Evolutionary conservation across 2,888 invertebrate species (phyloP).

Genomic region (Chaitophorus viminalis): DNA sequence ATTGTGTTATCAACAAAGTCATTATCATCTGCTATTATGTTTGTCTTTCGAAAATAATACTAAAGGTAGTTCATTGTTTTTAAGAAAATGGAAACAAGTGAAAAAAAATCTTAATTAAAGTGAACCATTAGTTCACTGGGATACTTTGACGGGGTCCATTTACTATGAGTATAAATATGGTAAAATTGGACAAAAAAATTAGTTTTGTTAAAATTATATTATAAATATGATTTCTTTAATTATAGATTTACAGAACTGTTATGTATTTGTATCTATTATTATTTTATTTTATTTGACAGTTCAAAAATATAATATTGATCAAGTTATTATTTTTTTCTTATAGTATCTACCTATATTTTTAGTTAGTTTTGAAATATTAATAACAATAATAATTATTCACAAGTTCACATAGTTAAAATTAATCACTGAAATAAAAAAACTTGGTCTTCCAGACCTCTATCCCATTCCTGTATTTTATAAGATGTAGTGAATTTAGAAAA

Average conservation of each 20-base stretch:
- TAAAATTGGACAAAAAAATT: background rate
- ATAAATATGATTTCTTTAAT: background rate
- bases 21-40: slow-evolving; percentile 26
- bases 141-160: slow-evolving; percentile 20
- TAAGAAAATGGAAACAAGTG: slow-evolving; percentile 17
- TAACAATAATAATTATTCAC: too few relatives aligned
- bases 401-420: too few relatives aligned
- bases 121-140: slow-evolving; percentile 4
- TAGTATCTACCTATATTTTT: too few relatives aligned
- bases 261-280: background rate
- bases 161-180: background rate
- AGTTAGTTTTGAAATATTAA: too few relatives aligned
- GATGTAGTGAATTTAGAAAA: too few relatives aligned
- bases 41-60: slow-evolving; percentile 13
- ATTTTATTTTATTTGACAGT: too few relatives aligned
- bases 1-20: slow-evolving; percentile 29
- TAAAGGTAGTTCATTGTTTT: slow-evolving; percentile 27
- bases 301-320: too few relatives aligned
- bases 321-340: too few relatives aligned
- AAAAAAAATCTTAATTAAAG: slow-evolving; percentile 44
- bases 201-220: background rate
- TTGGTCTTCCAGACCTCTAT: too few relatives aligned
- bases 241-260: background rate
- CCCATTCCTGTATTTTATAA: too few relatives aligned
- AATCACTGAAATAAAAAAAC: too few relatives aligned